These are phyloP conservation scores for Seriola dumerili DNA, from an alignment of 2,113 vertebrate genomes.

Conservation along the genomic window DNA sequence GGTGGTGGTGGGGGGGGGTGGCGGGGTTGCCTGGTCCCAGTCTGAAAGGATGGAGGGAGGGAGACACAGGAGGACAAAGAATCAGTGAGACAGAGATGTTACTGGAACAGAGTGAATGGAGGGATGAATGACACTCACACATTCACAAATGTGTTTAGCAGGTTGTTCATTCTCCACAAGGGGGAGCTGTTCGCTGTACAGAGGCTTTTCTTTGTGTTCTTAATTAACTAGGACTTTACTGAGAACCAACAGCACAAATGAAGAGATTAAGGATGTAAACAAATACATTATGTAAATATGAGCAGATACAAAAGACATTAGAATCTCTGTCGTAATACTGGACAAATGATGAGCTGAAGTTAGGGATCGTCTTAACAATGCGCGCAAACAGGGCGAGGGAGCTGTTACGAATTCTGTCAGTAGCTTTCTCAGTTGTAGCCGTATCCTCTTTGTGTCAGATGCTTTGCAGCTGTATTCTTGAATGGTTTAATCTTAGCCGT, in stretches of 20 bases:
- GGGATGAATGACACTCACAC: conserved; percentile 47
- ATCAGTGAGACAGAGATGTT: conserved; percentile 52
- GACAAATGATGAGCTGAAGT: not conserved
- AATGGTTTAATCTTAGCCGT: too few species aligned
- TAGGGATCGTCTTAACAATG: too few species aligned
- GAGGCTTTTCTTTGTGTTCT: not conserved
- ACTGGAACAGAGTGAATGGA: conserved; percentile 27
- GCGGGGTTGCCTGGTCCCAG: not conserved
- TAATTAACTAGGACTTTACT: not conserved
- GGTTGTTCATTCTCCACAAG: conserved; percentile 42
- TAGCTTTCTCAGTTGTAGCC: too few species aligned
- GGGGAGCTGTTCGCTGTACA: conserved; percentile 38
- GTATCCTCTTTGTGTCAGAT: too few species aligned
- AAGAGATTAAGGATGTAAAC: not conserved
- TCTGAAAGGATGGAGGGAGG: conserved; percentile 17
- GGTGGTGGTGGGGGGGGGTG: not conserved
- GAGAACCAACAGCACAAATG: not conserved
- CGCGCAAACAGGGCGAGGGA: too few species aligned
- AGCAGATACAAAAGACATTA: not conserved
- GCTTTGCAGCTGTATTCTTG: too few species aligned
- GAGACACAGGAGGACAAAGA: conserved; percentile 16
- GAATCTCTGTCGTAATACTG: too few species aligned
- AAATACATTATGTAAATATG: not conserved
- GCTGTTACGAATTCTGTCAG: too few species aligned
- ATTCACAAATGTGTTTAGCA: conserved; percentile 17